These are phyloP conservation scores for Popillia japonica DNA, from an alignment of 1,140 invertebrate species.

Conservation along the genomic window DNA sequence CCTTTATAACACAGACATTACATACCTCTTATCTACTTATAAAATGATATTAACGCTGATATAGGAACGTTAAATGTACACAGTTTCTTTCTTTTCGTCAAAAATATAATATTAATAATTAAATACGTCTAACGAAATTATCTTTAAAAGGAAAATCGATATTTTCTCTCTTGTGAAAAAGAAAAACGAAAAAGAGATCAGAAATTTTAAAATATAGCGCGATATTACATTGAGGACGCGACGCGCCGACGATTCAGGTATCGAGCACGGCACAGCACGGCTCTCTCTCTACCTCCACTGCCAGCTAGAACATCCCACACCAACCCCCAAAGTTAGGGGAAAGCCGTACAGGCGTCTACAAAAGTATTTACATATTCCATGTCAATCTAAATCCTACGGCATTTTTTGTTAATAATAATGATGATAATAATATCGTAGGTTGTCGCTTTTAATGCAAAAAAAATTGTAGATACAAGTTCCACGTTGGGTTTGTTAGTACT, in stretches of 20 bases:
- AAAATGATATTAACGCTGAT: background rate
- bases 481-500: background rate
- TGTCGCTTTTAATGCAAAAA: background rate
- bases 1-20: too few relatives aligned
- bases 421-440: background rate
- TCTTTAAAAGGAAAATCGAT: constrained; percentile 9
- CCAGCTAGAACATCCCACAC: constrained; percentile 49
- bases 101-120: background rate
- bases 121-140: background rate
- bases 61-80: background rate
- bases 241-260: constrained; percentile 3
- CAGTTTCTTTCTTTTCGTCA: background rate
- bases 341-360: constrained; percentile 61
- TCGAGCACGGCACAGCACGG: constrained; percentile 10
- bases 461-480: too few relatives aligned
- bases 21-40: background rate
- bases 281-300: constrained; percentile 18
- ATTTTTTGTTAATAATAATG: constrained; percentile 43
- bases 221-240: constrained; percentile 2
- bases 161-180: background rate
- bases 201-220: constrained; percentile 10
- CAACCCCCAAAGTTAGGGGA: constrained; percentile 43
- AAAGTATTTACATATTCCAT: constrained; percentile 57
- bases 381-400: constrained; percentile 44
- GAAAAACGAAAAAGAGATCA: background rate